These are phyloP conservation scores for Turritopsis dohrnii DNA, from an alignment of 30 jellyfish, hydroid and myxozoan species.

Conservation along the genomic window DNA sequence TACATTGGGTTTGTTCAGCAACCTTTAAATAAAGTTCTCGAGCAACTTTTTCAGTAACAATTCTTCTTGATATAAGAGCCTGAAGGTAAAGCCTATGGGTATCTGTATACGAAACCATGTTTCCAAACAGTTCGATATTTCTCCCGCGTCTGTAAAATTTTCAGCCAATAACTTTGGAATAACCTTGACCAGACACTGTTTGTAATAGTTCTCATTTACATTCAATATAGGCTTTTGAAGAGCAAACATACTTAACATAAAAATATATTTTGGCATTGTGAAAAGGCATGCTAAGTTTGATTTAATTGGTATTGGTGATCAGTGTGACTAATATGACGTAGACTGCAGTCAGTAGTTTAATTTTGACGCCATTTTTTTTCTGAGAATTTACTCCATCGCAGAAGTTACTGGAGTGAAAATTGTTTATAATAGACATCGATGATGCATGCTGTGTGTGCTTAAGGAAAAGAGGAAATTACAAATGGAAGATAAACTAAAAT, in stretches of 20 bases:
- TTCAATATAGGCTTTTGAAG: too few species aligned
- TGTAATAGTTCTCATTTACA: too few species aligned
- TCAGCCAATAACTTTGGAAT: not conserved
- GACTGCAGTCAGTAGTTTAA: not conserved
- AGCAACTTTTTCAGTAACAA: constrained; percentile 42
- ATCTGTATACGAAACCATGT: constrained; percentile 21
- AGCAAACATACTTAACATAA: too few species aligned
- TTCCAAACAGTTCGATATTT: not conserved
- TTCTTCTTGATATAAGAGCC: constrained; percentile 40
- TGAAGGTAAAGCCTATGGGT: constrained; percentile 60
- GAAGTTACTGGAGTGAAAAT: not conserved
- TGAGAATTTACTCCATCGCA: not conserved
- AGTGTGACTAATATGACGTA: not conserved
- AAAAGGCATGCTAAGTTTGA: too few species aligned
- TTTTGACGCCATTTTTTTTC: not conserved
- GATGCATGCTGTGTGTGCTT: not conserved
- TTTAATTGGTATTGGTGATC: too few species aligned
- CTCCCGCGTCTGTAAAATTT: not conserved
- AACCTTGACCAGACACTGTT: not conserved
- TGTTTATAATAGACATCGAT: not conserved
- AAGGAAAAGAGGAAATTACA: not conserved
- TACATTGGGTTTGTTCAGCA: constrained; percentile 39
- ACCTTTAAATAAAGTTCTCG: constrained; percentile 36
- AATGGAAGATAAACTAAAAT: not conserved
- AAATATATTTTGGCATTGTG: too few species aligned